Base-by-base conservation (phyloP, 2,797 vertebrate genomes). In the Cyprinodon diabolis region DNA sequence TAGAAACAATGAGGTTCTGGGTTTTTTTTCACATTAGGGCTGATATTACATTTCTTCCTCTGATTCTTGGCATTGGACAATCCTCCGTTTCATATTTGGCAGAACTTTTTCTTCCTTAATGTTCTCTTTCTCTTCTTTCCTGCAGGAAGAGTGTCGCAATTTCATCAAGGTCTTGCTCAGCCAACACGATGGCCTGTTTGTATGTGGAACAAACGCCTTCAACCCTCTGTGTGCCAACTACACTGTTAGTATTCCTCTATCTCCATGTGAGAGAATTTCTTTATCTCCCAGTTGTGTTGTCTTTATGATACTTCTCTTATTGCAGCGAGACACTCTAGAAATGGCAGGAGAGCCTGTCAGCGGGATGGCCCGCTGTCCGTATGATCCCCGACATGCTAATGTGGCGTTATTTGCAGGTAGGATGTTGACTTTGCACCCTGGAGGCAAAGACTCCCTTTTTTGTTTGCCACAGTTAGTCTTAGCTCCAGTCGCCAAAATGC, bases 161-260 rank as follows among this genome's bases (percentile, higher is more conserved):
- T 99, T 97, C 82, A 89, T 99, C 85, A 99, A 98, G 94, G 97
- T 99, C 83, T 89, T 99, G 83, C 94, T 99, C 85, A 95, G 95
- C 76, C 93, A 96, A 48, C 95, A 96, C 1, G 93, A 95, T 60
- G 95, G 96, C 70, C 95, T 99, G 63, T 99, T 99, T 63, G 96
- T 98, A 52, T 99, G 97, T 0, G 97, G 97, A 82, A 98, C 97
- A 78, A 99, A 98, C 3, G 97, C 97, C 81, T 99, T 98, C 94
- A 99, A 98, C 90, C 97, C 97, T 0, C 84, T 98, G 86, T 99
- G 97, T 66, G 96, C 97, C 93, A 98, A 98, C 94, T 99, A 97
- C 93, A 98, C 96, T 6, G 97, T 99, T 87, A 97, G 98, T 96
- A 87, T 84, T 78, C 70, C 15, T 80, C 77, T 77, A 56, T 81